A percentile compares a stretch with the other conserved stretches of the same genome.
phyloP scores from a whole-genome alignment of 2,113 vertebrate genomes.

The Brachypodius melanocephalos region DNA sequence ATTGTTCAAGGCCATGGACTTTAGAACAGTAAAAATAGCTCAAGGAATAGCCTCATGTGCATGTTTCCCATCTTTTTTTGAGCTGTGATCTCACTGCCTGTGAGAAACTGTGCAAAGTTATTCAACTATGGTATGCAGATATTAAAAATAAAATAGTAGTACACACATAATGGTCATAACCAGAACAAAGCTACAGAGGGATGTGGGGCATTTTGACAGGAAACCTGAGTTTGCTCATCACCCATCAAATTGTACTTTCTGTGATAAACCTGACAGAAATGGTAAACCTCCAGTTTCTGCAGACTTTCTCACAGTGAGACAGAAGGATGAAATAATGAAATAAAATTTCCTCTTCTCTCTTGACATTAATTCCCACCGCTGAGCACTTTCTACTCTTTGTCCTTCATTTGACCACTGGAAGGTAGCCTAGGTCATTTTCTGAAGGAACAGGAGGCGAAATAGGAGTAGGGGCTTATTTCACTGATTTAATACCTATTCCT shows the following conservation, averaged over 20 bases:
- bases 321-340: background rate
- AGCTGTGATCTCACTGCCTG: background rate
- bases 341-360: background rate
- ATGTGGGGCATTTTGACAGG: background rate
- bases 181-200: background rate
- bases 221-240: background rate
- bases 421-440: background rate
- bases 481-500: background rate
- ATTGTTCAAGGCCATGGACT: background rate
- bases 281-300: background rate
- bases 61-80: background rate
- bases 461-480: background rate
- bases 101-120: background rate
- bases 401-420: background rate
- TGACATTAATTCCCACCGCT: background rate
- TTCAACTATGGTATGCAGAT: background rate
- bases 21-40: background rate
- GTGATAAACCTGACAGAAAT: background rate
- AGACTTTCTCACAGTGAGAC: background rate
- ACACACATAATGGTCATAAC: background rate
- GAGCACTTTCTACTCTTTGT: background rate
- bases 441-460: background rate
- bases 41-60: background rate
- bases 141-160: background rate
- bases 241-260: background rate